phyloP scores from a whole-genome alignment of 2,113 vertebrate species.

The Spea multiplicata region DNA sequence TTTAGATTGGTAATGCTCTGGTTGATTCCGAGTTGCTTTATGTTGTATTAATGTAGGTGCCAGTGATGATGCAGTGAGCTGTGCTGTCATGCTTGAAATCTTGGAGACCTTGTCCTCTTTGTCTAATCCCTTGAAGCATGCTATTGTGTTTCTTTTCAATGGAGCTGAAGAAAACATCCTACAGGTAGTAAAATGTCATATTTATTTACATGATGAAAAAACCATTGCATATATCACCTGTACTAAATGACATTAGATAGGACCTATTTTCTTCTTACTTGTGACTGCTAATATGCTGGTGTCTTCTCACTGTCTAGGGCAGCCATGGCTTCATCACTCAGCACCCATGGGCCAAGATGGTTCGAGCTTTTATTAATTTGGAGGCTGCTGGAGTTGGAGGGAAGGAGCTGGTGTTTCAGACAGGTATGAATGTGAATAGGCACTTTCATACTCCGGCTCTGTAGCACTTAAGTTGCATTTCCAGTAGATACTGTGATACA shows the following conservation, averaged over 20 bases:
- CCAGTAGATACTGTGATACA: too few relatives aligned
- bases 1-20: too few relatives aligned
- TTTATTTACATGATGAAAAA: neutral
- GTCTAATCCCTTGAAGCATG: slow-evolving; percentile 78
- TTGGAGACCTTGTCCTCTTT: slow-evolving; percentile 80
- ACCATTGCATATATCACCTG: too few relatives aligned
- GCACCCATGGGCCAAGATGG: slow-evolving; percentile 86
- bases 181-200: slow-evolving; percentile 68
- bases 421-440: slow-evolving; percentile 69
- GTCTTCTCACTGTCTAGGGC: slow-evolving; percentile 69
- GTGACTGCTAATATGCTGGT: too few relatives aligned
- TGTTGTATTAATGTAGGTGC: slow-evolving; percentile 71
- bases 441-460: neutral
- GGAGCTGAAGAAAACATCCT: slow-evolving; percentile 96
- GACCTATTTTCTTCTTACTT: too few relatives aligned
- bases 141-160: slow-evolving; percentile 94
- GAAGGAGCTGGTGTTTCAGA: slow-evolving; percentile 97
- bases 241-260: too few relatives aligned
- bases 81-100: slow-evolving; percentile 95
- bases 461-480: too few relatives aligned
- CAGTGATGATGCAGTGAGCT: slow-evolving; percentile 96
- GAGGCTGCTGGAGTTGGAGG: slow-evolving; percentile 98
- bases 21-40: neutral
- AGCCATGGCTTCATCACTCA: slow-evolving; percentile 98
- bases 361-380: slow-evolving; percentile 94